These are phyloP conservation scores for Sisor rabdophorus DNA, from an alignment of 2,113 vertebrate species.

Conservation along the genomic window DNA sequence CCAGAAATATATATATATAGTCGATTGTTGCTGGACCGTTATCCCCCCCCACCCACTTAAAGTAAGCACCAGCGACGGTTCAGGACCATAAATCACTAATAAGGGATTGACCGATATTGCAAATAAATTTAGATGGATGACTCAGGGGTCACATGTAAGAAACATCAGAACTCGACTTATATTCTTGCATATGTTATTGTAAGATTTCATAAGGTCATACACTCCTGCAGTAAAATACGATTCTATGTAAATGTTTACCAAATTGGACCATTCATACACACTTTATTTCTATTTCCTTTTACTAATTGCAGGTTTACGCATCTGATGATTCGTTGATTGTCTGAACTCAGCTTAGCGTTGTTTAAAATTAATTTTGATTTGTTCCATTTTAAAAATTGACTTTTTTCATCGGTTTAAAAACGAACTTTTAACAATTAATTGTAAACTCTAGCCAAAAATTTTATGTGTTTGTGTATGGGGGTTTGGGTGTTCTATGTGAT, in stretches of 20 bases:
- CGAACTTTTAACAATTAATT: constrained; percentile 32
- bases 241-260: constrained; percentile 14
- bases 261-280: not conserved
- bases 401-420: constrained; percentile 38
- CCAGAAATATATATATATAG: constrained; percentile 39
- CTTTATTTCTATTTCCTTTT: not conserved
- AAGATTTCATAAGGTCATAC: not conserved
- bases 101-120: not conserved
- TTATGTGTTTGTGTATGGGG: constrained; percentile 29
- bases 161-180: not conserved
- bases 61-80: constrained; percentile 41
- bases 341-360: not conserved
- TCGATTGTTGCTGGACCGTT: constrained; percentile 21
- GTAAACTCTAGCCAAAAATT: constrained; percentile 14
- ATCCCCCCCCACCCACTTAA: too few relatives aligned
- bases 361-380: constrained; percentile 12
- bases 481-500: too few relatives aligned
- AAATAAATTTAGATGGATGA: not conserved
- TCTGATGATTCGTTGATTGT: not conserved
- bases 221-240: constrained; percentile 5
- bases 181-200: not conserved
- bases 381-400: constrained; percentile 11
- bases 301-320: not conserved
- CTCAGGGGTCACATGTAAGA: constrained; percentile 2
- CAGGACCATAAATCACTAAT: not conserved